phyloP scores from a whole-genome alignment of 2,113 vertebrate genomes.

The Fulmarus glacialis region DNA sequence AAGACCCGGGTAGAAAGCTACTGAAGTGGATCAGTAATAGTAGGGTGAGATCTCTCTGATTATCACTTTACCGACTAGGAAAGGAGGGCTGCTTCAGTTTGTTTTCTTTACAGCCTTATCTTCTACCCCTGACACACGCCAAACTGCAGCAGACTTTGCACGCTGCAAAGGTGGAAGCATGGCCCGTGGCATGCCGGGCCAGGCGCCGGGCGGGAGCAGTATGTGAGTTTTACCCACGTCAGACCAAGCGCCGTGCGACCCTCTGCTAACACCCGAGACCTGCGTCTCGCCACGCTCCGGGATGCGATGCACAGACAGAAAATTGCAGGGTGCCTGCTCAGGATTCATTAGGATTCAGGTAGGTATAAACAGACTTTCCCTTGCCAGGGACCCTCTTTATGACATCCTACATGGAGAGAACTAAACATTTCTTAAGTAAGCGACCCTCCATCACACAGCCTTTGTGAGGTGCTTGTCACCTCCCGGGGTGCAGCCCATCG shows the following conservation, averaged over 20 bases:
- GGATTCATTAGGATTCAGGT: neutral
- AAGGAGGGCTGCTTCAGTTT: neutral
- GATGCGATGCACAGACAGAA: neutral
- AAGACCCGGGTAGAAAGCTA: neutral
- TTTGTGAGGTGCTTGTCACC: neutral
- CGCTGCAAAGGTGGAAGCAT: neutral
- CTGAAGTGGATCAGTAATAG: neutral
- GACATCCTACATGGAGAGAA: neutral
- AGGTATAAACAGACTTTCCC: neutral
- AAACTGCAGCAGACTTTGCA: neutral
- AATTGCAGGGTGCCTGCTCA: neutral
- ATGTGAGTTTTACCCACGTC: accelerated
- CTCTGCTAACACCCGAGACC: accelerated
- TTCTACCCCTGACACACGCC: neutral
- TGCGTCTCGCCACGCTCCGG: accelerated
- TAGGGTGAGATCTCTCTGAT: neutral
- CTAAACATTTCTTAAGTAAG: neutral
- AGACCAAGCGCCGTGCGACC: neutral
- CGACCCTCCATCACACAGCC: neutral
- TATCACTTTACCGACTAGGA: neutral
- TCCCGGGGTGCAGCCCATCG: neutral
- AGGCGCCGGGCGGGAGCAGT: neutral
- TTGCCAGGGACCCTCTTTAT: neutral
- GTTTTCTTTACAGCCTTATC: neutral
- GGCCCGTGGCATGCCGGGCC: neutral